phyloP scores from a whole-genome alignment of 2,797 vertebrate species.

The Enteromius afrohamiltoni region DNA sequence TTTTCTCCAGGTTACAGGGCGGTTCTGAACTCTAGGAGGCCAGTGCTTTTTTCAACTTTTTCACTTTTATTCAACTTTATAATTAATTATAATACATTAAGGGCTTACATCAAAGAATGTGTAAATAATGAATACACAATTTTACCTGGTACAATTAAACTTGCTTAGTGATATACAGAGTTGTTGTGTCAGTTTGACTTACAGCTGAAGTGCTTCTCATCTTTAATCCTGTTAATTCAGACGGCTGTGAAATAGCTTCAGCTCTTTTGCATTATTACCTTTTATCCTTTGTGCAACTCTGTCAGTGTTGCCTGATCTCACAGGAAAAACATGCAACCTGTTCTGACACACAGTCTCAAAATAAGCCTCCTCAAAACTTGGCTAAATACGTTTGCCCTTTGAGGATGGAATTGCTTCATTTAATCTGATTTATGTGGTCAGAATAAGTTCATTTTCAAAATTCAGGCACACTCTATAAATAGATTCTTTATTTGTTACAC shows the following conservation, averaged over 20 bases:
- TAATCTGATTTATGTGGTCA: background rate
- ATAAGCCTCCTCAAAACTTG: background rate
- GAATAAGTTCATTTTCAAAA: background rate
- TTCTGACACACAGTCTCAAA: background rate
- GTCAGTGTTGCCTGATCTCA: background rate
- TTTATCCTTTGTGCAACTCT: constrained; percentile 2
- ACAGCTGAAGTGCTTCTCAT: background rate
- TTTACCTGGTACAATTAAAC: background rate
- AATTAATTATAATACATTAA: background rate
- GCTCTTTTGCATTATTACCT: background rate
- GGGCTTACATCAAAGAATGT: background rate
- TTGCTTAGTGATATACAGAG: background rate
- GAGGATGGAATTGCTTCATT: background rate
- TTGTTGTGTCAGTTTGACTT: background rate
- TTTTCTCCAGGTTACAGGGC: background rate
- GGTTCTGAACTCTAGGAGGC: background rate
- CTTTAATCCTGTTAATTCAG: constrained; percentile 27
- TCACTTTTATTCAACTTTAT: background rate
- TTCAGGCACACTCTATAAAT: background rate
- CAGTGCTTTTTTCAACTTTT: background rate
- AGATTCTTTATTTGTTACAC: background rate
- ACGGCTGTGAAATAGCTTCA: constrained; percentile 16
- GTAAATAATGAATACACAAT: background rate
- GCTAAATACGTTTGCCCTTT: background rate
- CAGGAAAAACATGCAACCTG: constrained; percentile 6